A percentile compares a stretch with the other conserved stretches of the same genome.
Evolutionary conservation across 1,140 invertebrate species (phyloP).

Genomic region (Drosophila dunni): DNA sequence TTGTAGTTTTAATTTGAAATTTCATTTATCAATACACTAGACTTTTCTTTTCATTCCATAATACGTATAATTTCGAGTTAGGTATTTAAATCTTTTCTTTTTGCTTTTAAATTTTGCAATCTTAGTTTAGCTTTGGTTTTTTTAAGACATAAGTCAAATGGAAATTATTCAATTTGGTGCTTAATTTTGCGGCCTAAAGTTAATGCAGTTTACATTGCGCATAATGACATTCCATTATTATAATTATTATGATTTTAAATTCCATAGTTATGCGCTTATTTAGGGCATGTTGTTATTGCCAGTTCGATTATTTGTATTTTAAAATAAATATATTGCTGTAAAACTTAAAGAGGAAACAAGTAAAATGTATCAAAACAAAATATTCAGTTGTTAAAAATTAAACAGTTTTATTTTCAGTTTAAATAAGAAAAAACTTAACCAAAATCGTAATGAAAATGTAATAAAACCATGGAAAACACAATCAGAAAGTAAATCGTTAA

Average conservation of each 20-base stretch:
- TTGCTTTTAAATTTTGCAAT: conserved; percentile 38
- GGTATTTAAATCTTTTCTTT: conserved; percentile 8
- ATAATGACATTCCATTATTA: conserved; percentile 31
- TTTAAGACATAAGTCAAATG: conserved; percentile 36
- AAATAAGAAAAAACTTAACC: conserved; percentile 42
- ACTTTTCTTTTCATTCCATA: conserved; percentile 46
- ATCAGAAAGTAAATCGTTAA: conserved; percentile 18
- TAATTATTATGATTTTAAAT: background rate
- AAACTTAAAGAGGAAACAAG: background rate
- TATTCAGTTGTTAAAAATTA: background rate
- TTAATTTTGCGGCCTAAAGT: conserved; percentile 64
- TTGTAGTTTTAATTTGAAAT: conserved; percentile 60
- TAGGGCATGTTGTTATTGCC: conserved; percentile 38
- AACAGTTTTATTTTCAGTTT: conserved; percentile 25
- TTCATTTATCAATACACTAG: conserved; percentile 57
- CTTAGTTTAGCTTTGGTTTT: conserved; percentile 48
- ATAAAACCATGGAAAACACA: conserved; percentile 31
- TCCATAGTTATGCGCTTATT: conserved; percentile 26
- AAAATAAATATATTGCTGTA: conserved; percentile 6
- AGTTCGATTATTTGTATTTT: background rate
- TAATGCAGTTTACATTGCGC: conserved; percentile 76
- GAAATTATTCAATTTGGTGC: conserved; percentile 41
- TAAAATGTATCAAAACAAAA: conserved; percentile 21
- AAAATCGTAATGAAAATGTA: conserved; percentile 17
- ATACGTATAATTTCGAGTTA: conserved; percentile 61